Evolutionary conservation across 2,113 vertebrate species (phyloP).

Genomic region (Silurus meridionalis): DNA sequence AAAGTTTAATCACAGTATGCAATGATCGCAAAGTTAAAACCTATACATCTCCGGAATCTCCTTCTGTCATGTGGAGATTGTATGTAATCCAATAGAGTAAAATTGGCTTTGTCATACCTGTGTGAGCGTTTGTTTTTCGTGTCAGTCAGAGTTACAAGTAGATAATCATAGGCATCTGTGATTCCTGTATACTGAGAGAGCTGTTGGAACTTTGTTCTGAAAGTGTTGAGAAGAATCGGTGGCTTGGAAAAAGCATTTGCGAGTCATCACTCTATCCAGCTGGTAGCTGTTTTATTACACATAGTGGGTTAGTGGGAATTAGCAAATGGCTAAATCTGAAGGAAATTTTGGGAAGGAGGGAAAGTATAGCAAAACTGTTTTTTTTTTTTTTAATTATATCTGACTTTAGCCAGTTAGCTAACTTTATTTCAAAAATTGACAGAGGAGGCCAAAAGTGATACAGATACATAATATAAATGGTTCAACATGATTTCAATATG

Average conservation of each 20-base stretch:
- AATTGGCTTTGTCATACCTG: not conserved
- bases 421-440: not conserved
- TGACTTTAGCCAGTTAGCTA: not conserved
- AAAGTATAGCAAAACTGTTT: not conserved
- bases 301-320: not conserved
- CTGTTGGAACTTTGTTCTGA: not conserved
- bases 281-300: not conserved
- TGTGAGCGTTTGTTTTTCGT: not conserved
- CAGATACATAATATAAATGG: not conserved
- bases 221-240: too few relatives aligned
- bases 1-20: not conserved
- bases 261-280: not conserved
- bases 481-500: not conserved
- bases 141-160: not conserved
- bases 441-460: not conserved
- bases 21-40: not conserved
- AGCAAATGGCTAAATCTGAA: not conserved
- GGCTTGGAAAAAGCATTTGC: not conserved
- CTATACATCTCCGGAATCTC: not conserved
- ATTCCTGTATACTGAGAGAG: not conserved
- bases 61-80: not conserved
- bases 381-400: too few relatives aligned
- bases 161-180: not conserved
- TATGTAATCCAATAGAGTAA: not conserved
- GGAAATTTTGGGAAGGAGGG: not conserved